These are phyloP conservation scores for Myotis myotis DNA, from an alignment of 2,797 vertebrate species.

Conservation along the genomic window DNA sequence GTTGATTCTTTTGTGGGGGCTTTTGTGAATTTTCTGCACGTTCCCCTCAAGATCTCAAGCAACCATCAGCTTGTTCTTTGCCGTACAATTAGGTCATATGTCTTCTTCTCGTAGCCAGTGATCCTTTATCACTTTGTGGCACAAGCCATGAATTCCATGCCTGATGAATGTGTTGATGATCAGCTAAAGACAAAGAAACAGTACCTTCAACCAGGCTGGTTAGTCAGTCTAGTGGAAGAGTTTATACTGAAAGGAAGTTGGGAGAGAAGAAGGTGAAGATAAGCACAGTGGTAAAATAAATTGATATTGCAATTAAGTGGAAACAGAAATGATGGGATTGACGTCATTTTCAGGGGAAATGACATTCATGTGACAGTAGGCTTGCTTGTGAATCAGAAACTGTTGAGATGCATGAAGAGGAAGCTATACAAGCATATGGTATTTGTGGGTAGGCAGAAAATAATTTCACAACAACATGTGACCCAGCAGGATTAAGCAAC, in stretches of 20 bases:
- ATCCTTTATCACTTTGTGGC: neutral
- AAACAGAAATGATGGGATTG: neutral
- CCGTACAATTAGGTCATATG: neutral
- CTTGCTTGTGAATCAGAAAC: neutral
- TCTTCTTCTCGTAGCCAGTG: neutral
- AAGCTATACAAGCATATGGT: neutral
- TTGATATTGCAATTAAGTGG: neutral
- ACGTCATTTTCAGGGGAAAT: neutral
- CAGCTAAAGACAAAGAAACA: neutral
- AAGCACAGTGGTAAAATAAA: neutral
- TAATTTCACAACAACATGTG: conserved; percentile 29
- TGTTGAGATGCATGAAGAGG: conserved; percentile 1
- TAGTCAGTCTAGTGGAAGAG: neutral
- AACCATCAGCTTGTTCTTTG: neutral
- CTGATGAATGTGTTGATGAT: neutral
- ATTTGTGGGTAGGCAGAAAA: conserved; percentile 9
- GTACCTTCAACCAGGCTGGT: neutral
- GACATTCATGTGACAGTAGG: neutral
- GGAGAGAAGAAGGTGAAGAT: neutral
- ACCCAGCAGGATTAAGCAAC: neutral
- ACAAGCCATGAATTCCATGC: neutral
- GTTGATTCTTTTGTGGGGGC: neutral
- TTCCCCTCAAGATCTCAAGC: neutral
- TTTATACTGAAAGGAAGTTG: neutral
- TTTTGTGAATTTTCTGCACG: conserved; percentile 9